Conservation (phyloP, 2,797 vertebrate species). For the Halcyon badia region DNA sequence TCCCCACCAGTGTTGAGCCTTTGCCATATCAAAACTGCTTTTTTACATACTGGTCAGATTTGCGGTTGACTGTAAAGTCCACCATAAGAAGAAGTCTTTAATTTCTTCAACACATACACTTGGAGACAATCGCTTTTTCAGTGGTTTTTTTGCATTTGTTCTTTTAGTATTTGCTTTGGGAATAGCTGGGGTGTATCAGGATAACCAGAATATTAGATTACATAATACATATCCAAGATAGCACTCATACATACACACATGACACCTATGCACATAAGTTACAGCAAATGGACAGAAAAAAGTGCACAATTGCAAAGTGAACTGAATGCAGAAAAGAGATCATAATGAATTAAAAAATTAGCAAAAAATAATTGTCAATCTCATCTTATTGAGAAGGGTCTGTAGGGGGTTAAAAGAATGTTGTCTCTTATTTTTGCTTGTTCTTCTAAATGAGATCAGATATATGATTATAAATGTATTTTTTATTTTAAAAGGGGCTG, state of each 20-base stretch:
- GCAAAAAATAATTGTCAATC: neutral
- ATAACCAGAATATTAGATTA: neutral
- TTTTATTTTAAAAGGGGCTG: neutral
- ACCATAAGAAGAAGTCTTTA: neutral
- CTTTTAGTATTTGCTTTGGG: neutral
- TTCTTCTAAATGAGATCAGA: neutral
- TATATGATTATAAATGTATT: neutral
- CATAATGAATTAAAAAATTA: neutral
- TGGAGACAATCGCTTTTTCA: neutral
- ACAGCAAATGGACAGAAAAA: slow-evolving; percentile 11
- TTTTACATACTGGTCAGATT: neutral
- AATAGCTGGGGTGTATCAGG: neutral
- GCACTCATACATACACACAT: neutral
- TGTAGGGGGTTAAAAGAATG: neutral
- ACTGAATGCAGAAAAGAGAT: neutral
- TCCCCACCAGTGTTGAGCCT: neutral
- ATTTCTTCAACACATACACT: neutral
- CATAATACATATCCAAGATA: neutral
- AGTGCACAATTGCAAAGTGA: neutral
- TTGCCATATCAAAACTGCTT: neutral
- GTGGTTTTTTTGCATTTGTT: neutral
- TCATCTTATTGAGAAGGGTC: neutral
- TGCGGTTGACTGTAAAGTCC: neutral
- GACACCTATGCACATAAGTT: neutral
- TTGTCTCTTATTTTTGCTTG: neutral